Base-by-base conservation (phyloP, 2,113 vertebrate genomes). In the Rynchops niger region DNA sequence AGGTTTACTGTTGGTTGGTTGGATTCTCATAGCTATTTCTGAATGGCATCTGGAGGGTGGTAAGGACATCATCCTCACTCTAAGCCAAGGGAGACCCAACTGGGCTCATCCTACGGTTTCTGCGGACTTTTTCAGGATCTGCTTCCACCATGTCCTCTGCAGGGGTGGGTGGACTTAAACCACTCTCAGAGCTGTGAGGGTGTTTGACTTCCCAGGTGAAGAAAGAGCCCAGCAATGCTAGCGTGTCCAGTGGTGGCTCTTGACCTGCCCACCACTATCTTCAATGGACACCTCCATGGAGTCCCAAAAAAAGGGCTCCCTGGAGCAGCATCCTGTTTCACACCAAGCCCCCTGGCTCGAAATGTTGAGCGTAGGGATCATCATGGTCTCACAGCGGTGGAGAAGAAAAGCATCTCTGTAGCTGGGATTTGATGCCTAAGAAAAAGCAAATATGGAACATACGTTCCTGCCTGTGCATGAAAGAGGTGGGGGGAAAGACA, bases 341-440 rank as follows among this genome's bases (percentile, higher is more conserved):
- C 36, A 71, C 50, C 9, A 6, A 88, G 9, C 5, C 19, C 29
- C 45, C 19, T 36, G 21, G 16, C 40, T 25, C 3, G 0, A 63
- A 72, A 32, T 72, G 49, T 36, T 0, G 0, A 7, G 32, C 21
- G 5, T 1, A 29, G 69, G 29, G 52, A 63, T 21, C 34, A 56
- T 63, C 40, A 3, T 0, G 0, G 21, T 59, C 58, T 65, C 40
- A 59, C 38, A 82, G 16, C 0, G 0, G 9, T 6, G 58, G 56
- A 70, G 56, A 79, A 79, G 47, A 53, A 85, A 67, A 91, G 5
- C 10, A 0, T 61, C 29, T 69, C 65, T 43, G 29, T 65, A 56
- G 77, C 29, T 65, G 47, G 63, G n/a, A 47, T 90, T 67, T 73
- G 30, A 42, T 72, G 52, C 72, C 59, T 52, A 30, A 82, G 72